Evolutionary conservation across 2,888 invertebrate genomes (phyloP).

Genomic region (Cryptus viduatorius): DNA sequence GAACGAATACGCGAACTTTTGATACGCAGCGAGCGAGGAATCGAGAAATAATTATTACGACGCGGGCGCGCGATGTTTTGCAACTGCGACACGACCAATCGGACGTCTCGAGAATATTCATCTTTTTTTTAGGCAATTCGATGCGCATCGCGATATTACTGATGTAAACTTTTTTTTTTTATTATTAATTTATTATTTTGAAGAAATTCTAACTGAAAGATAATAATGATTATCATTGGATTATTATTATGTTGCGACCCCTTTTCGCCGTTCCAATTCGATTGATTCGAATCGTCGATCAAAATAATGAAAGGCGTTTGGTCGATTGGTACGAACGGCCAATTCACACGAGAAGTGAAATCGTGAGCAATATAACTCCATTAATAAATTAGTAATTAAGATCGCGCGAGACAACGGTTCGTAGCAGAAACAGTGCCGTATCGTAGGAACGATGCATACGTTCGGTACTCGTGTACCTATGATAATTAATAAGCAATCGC

Average conservation of each 20-base stretch:
- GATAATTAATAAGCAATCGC: constrained; percentile 42
- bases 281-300: constrained; percentile 73
- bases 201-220: too few species aligned
- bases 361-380: constrained; percentile 42
- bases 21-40: constrained; percentile 10
- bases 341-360: constrained; percentile 22
- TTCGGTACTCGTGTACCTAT: constrained; percentile 10
- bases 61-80: constrained; percentile 20
- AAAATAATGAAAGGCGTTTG: constrained; percentile 69
- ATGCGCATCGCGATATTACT: background rate
- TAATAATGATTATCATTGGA: background rate
- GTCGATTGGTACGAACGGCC: constrained; percentile 56
- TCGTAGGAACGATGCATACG: constrained; percentile 34
- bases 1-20: constrained; percentile 19
- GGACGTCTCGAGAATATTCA: background rate
- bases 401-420: constrained; percentile 51
- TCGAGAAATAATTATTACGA: constrained; percentile 22
- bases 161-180: too few species aligned
- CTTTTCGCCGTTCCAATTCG: constrained; percentile 41
- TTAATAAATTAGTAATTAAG: constrained; percentile 69
- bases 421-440: constrained; percentile 34
- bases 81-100: constrained; percentile 1
- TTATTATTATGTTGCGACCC: background rate
- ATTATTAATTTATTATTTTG: too few species aligned
- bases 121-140: background rate